Base-by-base conservation (phyloP, 2,888 invertebrate genomes). In the Orgyia antiqua region DNA sequence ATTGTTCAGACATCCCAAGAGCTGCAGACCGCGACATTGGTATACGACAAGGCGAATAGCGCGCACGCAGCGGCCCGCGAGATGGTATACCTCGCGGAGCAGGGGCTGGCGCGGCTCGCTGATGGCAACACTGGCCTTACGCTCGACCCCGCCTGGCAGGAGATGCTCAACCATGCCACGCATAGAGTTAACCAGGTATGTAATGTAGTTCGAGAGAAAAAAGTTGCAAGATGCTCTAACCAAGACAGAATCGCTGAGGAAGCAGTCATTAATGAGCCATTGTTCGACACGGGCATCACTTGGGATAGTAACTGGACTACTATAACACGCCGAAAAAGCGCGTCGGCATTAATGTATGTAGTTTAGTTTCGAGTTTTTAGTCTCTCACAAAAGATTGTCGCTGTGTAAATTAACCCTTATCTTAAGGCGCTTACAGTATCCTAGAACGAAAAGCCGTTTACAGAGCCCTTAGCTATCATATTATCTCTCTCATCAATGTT, bases 141-240 rank as follows among this genome's bases (percentile, higher is more conserved):
- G 9, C 89, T 94, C 68, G 96, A 96, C 77, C 94, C 95, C 5
- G 96, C 97, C 15, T 97, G 97, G 93, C 97, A 97, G 67, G 97
- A 97, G 82, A 97, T 97, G 96, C 88, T 97, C 40, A 97, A 96
- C 72, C 96, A 96, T 72, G 96, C 96, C 20, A 96, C 96, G 4
- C 87, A 89, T 36, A 78, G 94, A 50, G 94, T 98, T 7, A 97
- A 97, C 72, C 96, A 97, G 72, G 84, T 83, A 29, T 23, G 9
- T 4, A 20, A n/a, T 6, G 20, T 3, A n/a, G 20, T n/a, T 3
- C 6, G 9, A 6, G n/a, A 20, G 3, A n/a, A 3, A 3, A n/a
- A 6, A 20, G 17, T 17, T 17, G 4, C 4, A 5, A 5, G 17
- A 7, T 17, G 4, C 7, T 17, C 17, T 17, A 17, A 7, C 17